Conservation (phyloP, 2,797 vertebrate species). For the Platalea minor region DNA sequence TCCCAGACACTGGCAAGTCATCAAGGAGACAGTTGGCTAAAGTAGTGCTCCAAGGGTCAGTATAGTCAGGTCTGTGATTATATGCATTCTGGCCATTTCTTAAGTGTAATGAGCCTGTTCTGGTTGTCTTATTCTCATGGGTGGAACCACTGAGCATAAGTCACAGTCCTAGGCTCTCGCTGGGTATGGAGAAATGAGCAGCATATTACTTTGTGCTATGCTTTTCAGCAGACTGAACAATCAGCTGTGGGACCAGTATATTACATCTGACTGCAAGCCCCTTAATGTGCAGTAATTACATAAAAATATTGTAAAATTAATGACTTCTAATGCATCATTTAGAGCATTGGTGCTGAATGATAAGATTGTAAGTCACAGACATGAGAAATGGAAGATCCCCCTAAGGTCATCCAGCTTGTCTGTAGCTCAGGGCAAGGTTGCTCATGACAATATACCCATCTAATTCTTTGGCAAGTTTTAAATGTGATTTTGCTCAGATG, state of each 20-base stretch:
- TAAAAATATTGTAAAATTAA: constrained; percentile 36
- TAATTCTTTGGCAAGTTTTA: neutral
- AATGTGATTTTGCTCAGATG: neutral
- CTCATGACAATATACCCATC: neutral
- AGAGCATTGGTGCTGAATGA: neutral
- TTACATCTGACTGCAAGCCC: neutral
- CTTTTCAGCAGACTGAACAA: neutral
- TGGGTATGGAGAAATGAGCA: neutral
- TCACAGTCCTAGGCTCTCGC: neutral
- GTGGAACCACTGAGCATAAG: neutral
- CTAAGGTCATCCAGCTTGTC: neutral
- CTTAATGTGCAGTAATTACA: constrained; percentile 37
- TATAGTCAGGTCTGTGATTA: neutral
- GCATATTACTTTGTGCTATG: neutral
- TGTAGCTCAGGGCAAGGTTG: neutral
- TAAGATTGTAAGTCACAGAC: neutral
- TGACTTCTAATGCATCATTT: constrained; percentile 7
- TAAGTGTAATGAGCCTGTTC: neutral
- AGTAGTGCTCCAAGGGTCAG: neutral
- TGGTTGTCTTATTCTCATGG: neutral
- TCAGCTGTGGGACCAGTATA: neutral
- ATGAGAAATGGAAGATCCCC: constrained; percentile 18
- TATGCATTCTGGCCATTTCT: neutral
- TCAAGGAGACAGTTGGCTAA: constrained; percentile 29
- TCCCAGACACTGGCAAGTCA: neutral